Evolutionary conservation across 1,140 invertebrate genomes (phyloP), one percentile per base, ranked within the genome.

Genomic region (Prorops nasuta): DNA sequence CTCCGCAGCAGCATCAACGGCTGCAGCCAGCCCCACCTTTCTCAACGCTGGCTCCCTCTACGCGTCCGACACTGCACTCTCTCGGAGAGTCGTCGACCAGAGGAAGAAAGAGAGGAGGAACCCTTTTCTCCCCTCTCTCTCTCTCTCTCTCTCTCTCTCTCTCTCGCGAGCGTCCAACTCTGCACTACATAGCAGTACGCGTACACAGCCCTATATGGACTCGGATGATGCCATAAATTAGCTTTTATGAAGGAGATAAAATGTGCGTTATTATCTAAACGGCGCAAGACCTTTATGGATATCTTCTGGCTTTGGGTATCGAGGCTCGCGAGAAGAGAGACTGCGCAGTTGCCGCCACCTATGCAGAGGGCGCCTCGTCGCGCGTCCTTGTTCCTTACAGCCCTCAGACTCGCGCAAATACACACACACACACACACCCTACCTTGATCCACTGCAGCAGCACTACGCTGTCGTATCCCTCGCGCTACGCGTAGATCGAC

Each of bases 261-360:
- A 77, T 71, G 69, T 72, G 68, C 71, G 71, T 77, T 77, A 77
- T 77, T 76, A 77, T 77, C 75, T 76, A 77, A 77, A 76, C 71
- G 71, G 69, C 72, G 66, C n/a, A n/a, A 67, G 64, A 69, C 67
- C 67, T 68, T 77, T 72, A 72, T 64, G 66, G 67, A 71, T 66
- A 71, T 75, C 70, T 17, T 4, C 7, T 17, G 4, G 35, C 35
- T 37, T 4, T n/a, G 14, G 6, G n/a, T 6, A 14, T 6, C 35
- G 35, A 4, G 35, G 35, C 4, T 4, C 4, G 24, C 24, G 24
- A 28, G 10, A 4, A 28, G 24, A 6, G 24, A 6, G 24, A 10
- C 4, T 28, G 24, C n/a, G n/a, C n/a, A n/a, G n/a, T n/a, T n/a
- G n/a, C n/a, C n/a, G n/a, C n/a, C n/a, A n/a, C n/a, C n/a, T n/a